phyloP scores from a whole-genome alignment of 1,140 invertebrate species.

The Aethina tumida region DNA sequence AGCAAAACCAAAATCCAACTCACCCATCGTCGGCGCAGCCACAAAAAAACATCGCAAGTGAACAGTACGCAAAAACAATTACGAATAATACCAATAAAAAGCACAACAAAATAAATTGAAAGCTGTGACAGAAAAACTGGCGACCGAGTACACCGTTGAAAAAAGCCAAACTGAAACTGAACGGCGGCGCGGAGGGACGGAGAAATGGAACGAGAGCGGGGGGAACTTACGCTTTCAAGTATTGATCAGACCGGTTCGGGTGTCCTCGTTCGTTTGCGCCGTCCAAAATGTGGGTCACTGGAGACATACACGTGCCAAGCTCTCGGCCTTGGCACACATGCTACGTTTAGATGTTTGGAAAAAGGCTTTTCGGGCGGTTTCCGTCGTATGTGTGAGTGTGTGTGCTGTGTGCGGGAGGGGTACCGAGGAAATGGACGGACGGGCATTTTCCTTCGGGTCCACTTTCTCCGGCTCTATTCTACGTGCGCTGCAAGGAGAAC shows the following conservation, averaged over 20 bases:
- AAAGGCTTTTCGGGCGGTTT: no score
- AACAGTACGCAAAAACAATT: no score
- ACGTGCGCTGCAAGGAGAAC: no score
- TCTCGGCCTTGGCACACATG: conserved; percentile 27
- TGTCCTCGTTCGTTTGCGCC: conserved; percentile 15
- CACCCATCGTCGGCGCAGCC: neutral
- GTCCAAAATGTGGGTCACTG: conserved; percentile 21
- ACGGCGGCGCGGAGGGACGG: neutral
- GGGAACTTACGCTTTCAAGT: conserved; percentile 26
- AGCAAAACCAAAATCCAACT: neutral
- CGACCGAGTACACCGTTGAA: conserved; percentile 10
- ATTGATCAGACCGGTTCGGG: conserved; percentile 23
- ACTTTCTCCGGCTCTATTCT: no score
- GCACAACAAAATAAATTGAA: neutral
- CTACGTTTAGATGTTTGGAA: conserved; percentile 11
- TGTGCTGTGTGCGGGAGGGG: no score
- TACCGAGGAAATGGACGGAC: no score
- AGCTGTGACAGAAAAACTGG: neutral
- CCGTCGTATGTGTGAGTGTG: no score
- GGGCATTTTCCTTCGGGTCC: no score
- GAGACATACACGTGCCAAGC: conserved; percentile 24
- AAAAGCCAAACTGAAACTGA: neutral
- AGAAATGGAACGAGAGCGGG: conserved; percentile 6
- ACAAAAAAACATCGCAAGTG: neutral
- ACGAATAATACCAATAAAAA: neutral